These are phyloP conservation scores for Platycheirus albimanus DNA, from an alignment of 2,888 invertebrate genomes.

Conservation along the genomic window DNA sequence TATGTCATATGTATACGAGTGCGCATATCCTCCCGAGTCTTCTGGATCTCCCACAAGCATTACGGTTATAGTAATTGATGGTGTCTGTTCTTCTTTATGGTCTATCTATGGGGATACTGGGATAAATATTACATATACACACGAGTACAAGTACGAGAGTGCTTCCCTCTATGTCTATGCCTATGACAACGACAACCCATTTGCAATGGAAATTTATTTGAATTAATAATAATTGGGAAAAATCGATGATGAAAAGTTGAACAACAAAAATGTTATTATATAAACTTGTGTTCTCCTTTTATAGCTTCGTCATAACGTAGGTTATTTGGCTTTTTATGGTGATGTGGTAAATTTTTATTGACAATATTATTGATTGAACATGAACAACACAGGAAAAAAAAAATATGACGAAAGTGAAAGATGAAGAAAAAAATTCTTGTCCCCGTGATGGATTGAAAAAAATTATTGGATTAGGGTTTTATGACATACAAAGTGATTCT, in stretches of 20 bases:
- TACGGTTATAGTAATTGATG: constrained; percentile 58
- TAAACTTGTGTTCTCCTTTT: not conserved
- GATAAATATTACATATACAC: too few relatives aligned
- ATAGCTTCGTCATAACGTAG: constrained; percentile 36
- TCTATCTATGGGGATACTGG: not conserved
- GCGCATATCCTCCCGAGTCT: constrained; percentile 52
- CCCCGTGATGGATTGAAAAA: constrained; percentile 53
- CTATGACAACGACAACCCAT: constrained; percentile 59
- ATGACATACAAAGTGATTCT: constrained; percentile 48
- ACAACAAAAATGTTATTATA: not conserved
- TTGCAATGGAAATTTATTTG: constrained; percentile 66
- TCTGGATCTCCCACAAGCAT: constrained; percentile 10
- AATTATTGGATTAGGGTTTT: constrained; percentile 66
- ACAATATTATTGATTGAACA: constrained; percentile 35
- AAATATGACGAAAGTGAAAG: too few relatives aligned
- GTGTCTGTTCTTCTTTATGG: constrained; percentile 34
- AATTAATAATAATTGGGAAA: constrained; percentile 67
- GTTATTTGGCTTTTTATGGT: constrained; percentile 65
- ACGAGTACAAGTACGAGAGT: constrained; percentile 1
- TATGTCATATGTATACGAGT: too few relatives aligned
- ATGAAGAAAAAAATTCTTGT: not conserved
- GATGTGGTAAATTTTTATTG: constrained; percentile 67
- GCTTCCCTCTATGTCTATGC: constrained; percentile 1
- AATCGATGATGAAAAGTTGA: constrained; percentile 8
- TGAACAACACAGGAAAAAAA: not conserved